Evolutionary conservation across 2,113 vertebrate species (phyloP).

Genomic region (Acrocephalus kingi): DNA sequence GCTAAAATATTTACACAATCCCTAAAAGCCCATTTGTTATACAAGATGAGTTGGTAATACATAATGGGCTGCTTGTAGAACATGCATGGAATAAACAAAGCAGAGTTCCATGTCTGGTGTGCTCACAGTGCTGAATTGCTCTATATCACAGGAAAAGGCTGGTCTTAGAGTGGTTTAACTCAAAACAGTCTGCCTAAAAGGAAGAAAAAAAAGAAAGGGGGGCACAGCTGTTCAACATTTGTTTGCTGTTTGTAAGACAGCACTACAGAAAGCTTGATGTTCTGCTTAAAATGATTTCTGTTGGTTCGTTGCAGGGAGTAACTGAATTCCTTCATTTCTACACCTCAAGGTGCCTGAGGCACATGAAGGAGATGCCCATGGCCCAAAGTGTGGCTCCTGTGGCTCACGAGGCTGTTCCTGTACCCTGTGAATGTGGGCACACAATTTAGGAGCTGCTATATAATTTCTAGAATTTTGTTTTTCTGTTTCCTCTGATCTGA

Average conservation of each 20-base stretch:
- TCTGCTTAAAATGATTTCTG: background rate
- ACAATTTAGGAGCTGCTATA: background rate
- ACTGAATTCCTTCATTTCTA: background rate
- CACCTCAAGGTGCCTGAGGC: background rate
- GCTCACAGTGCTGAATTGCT: background rate
- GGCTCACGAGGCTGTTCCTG: background rate
- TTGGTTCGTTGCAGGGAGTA: background rate
- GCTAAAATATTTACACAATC: slow-evolving; percentile 7
- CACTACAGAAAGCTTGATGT: background rate
- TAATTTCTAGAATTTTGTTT: background rate
- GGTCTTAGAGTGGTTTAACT: background rate
- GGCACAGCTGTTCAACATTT: background rate
- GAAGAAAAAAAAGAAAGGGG: background rate
- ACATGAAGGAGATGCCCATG: background rate
- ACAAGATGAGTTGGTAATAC: background rate
- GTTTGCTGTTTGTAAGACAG: background rate
- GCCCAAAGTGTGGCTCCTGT: background rate
- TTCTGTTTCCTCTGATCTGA: background rate
- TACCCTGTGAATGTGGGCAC: background rate
- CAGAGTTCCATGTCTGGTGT: background rate
- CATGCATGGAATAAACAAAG: background rate
- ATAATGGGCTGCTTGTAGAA: background rate
- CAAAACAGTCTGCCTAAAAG: background rate
- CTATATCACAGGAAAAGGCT: background rate
- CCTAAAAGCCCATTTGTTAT: background rate